Base-by-base conservation (phyloP, 1,140 invertebrate species). In the Drosophila pseudoananassae region DNA sequence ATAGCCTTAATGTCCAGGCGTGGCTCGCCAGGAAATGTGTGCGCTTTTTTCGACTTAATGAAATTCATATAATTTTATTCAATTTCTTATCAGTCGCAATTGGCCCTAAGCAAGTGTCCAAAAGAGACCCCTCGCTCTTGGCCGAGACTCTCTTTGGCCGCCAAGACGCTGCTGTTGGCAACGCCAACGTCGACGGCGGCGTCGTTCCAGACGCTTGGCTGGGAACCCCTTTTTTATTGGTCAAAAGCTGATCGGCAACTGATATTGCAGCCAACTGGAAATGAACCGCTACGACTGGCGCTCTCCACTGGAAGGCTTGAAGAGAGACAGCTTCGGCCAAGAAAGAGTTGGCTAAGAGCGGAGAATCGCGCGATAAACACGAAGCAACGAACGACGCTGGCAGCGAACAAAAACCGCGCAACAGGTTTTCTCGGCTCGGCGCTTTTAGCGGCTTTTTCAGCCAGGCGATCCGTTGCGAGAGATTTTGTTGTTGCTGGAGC, bases 61-160 rank as follows among this genome's bases (percentile, higher is more conserved):
- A 88, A 82, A 82, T 82, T 78, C 78, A 76, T 78, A 85, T 88
- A 85, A 88, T 85, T 85, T 85, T 85, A 85, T 85, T 85, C 83
- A 85, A 85, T 82, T 85, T 85, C 78, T 85, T 85, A 85, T 85
- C 82, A 85, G 66, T 52, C 31, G 17, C 40, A 70, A 64, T 73
- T 78, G 60, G 78, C 81, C 82, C 81, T 78, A 74, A 82, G 69
- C 69, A 55, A 61, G 45, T 63, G 33, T 53, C 46, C 20, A n/a
- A 47, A 55, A 53, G 52, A 68, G 36, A 17, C 27, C 0, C 1
- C 1, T 3, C 1, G 7, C 56, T 59, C 83, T 85, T 87, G 88
- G 43, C 64, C 46, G 3, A 6, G 12, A 10, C 33, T 54, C 79
- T 82, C 78, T 82, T 82, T 47, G 17, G 5, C 29, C 15, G 40